These are phyloP conservation scores for Zeuzera pyrina DNA, from an alignment of 2,888 invertebrate species.

Conservation along the genomic window DNA sequence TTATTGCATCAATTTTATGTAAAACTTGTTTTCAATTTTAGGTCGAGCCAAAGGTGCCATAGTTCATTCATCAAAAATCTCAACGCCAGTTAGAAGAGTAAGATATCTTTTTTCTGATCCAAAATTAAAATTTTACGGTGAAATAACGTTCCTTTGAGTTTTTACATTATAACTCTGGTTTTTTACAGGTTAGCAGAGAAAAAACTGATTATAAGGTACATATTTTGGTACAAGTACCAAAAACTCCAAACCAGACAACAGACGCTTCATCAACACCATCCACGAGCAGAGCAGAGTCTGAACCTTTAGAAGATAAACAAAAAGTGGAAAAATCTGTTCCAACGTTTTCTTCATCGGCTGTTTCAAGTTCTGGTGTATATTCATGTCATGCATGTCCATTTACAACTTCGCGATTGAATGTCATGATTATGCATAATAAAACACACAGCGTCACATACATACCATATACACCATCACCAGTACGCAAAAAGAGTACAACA, in stretches of 20 bases:
- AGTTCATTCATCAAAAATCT: too few species aligned
- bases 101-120: too few species aligned
- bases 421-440: constrained; percentile 81
- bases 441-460: constrained; percentile 74
- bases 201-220: constrained; percentile 76
- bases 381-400: constrained; percentile 78
- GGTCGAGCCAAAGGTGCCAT: too few species aligned
- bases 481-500: constrained; percentile 37
- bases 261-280: constrained; percentile 31
- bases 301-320: constrained; percentile 21
- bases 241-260: constrained; percentile 26
- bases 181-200: constrained; percentile 46
- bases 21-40: too few species aligned
- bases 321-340: constrained; percentile 18
- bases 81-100: too few species aligned
- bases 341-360: constrained; percentile 27
- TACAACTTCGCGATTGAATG: constrained; percentile 78
- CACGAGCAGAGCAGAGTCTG: constrained; percentile 33
- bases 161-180: constrained; percentile 8
- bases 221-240: constrained; percentile 74
- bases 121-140: too few species aligned
- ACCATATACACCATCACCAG: constrained; percentile 57
- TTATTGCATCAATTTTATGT: too few species aligned
- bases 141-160: too few species aligned
- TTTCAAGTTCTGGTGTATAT: constrained; percentile 54